phyloP scores from a whole-genome alignment of 2,888 invertebrate genomes.

The Acanthoscelides obtectus region DNA sequence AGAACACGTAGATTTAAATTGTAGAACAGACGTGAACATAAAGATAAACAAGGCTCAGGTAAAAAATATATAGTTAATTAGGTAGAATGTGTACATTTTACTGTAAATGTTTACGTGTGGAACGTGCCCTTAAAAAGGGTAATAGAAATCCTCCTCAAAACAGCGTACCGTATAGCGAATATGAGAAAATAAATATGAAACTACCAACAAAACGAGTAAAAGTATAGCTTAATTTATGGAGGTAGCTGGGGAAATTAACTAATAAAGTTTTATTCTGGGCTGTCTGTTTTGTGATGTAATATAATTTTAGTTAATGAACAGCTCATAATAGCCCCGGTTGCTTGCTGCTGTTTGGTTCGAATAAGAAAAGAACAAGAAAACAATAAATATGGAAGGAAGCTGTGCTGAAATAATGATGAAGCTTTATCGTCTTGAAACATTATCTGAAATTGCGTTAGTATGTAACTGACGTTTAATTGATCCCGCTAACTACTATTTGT shows the following conservation, averaged over 20 bases:
- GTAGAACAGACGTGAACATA: not conserved
- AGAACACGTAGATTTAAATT: not conserved
- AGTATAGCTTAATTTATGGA: not conserved
- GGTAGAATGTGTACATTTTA: not conserved
- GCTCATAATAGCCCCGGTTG: not conserved
- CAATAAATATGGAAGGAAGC: not conserved
- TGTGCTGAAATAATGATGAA: not conserved
- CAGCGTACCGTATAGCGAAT: not conserved
- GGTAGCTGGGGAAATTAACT: not conserved
- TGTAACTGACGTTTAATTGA: too few species aligned
- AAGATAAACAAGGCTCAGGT: not conserved
- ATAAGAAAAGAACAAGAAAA: not conserved
- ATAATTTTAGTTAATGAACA: not conserved
- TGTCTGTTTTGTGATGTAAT: not conserved
- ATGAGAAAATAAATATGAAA: not conserved
- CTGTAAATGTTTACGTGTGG: not conserved
- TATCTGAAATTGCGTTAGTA: not conserved
- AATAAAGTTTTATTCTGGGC: not conserved
- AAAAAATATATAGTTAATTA: not conserved
- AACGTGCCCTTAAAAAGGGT: not conserved
- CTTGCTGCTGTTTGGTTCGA: not conserved
- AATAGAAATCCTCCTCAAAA: not conserved
- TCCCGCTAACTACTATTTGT: too few species aligned
- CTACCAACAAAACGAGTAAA: not conserved
- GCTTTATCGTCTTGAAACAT: not conserved